Conservation (phyloP, 2,113 vertebrate species). For the Mugil cephalus region DNA sequence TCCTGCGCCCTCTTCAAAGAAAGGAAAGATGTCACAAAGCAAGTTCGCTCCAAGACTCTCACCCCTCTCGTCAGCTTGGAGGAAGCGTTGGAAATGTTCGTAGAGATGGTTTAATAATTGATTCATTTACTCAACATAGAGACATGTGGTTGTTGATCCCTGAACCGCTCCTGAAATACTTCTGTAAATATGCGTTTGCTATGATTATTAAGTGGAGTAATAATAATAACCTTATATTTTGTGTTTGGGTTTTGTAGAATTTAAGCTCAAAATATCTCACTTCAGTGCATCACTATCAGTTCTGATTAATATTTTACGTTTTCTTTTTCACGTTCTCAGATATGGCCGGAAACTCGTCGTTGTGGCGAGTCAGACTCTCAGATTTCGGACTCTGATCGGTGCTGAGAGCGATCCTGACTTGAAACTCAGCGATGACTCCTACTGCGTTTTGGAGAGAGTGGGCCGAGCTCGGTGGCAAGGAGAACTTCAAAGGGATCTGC, state of each 20-base stretch:
- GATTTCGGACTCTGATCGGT: slow-evolving; percentile 90
- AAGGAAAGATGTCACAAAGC: slow-evolving; percentile 86
- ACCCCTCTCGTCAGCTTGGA: slow-evolving; percentile 77
- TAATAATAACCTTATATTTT: too few relatives aligned
- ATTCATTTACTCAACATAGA: too few relatives aligned
- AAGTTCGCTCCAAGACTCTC: slow-evolving; percentile 83
- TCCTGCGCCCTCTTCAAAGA: slow-evolving; percentile 90
- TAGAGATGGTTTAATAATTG: background rate
- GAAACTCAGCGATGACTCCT: slow-evolving; percentile 90
- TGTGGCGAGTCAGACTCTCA: slow-evolving; percentile 89
- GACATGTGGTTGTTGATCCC: too few relatives aligned
- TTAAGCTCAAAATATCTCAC: too few relatives aligned
- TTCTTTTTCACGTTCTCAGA: slow-evolving; percentile 70
- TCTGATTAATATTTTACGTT: background rate
- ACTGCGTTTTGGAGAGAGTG: slow-evolving; percentile 94
- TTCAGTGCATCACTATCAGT: too few relatives aligned
- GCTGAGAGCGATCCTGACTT: slow-evolving; percentile 90
- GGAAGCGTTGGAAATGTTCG: slow-evolving; percentile 85
- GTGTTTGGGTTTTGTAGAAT: too few relatives aligned
- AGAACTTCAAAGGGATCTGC: slow-evolving; percentile 94
- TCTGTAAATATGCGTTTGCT: too few relatives aligned
- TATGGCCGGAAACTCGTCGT: slow-evolving; percentile 91
- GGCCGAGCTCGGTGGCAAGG: slow-evolving; percentile 96
- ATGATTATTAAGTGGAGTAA: too few relatives aligned
- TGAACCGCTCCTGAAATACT: too few relatives aligned